phyloP scores from a whole-genome alignment of 2,888 invertebrate species.

The Athalia rosae region DNA sequence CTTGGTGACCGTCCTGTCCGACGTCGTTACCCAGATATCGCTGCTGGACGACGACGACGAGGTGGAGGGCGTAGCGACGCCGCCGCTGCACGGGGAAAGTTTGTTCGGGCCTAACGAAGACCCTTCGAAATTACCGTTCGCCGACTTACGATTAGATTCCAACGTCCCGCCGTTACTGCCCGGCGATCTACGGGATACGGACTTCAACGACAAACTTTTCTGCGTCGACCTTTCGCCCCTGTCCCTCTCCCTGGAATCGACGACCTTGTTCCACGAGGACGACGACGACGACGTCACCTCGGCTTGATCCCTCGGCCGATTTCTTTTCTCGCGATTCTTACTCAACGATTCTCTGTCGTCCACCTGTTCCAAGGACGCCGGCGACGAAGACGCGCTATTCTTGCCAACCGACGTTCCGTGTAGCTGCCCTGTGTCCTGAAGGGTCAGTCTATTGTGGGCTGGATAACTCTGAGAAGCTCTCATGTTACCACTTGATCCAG shows the following conservation, averaged over 20 bases:
- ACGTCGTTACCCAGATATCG: slow-evolving; percentile 76
- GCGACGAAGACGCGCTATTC: slow-evolving; percentile 70
- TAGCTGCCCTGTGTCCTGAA: slow-evolving; percentile 62
- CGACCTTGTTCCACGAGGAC: too few species aligned
- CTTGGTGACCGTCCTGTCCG: slow-evolving; percentile 74
- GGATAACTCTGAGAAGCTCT: slow-evolving; percentile 77
- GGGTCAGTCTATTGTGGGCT: slow-evolving; percentile 72
- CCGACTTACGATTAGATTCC: slow-evolving; percentile 56
- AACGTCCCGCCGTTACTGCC: slow-evolving; percentile 52
- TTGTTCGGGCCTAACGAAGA: slow-evolving; percentile 36
- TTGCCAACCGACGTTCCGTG: slow-evolving; percentile 53
- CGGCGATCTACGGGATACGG: slow-evolving; percentile 58
- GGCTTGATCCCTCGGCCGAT: not conserved
- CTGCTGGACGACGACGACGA: slow-evolving; percentile 75
- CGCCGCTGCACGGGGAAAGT: slow-evolving; percentile 57
- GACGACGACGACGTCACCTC: too few species aligned
- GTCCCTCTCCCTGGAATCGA: too few species aligned
- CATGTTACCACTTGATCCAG: slow-evolving; percentile 69
- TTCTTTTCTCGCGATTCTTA: slow-evolving; percentile 56
- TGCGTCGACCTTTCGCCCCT: slow-evolving; percentile 62
- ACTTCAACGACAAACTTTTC: slow-evolving; percentile 62
- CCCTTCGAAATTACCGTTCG: slow-evolving; percentile 55
- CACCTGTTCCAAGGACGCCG: slow-evolving; percentile 71
- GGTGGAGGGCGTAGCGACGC: slow-evolving; percentile 70
- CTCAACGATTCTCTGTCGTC: slow-evolving; percentile 60